Conservation (phyloP, 2,888 invertebrate genomes). For the Cremastinae sp. region DNA sequence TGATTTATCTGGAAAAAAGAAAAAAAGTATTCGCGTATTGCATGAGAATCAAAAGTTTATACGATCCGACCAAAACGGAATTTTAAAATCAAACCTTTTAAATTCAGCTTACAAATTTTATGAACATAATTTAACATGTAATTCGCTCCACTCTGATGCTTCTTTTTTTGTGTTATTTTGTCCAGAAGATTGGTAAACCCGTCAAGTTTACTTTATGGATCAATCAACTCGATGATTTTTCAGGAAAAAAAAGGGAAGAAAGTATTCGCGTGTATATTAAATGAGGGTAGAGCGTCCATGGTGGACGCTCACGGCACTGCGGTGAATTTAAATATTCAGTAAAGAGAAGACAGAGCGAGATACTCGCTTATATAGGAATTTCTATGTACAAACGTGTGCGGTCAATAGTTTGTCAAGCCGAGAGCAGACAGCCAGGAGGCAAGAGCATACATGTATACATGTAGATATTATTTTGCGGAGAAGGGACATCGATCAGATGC, state of each 20-base stretch:
- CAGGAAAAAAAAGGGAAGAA: conserved; percentile 1
- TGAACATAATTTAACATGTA: too few species aligned
- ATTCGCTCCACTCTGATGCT: too few species aligned
- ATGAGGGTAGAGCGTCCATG: conserved; percentile 20
- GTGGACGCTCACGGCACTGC: conserved; percentile 57
- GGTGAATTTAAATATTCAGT: conserved; percentile 61
- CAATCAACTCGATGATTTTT: conserved; percentile 23
- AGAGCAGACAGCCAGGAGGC: conserved; percentile 48
- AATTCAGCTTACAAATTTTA: too few species aligned
- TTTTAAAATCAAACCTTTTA: too few species aligned
- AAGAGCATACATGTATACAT: conserved; percentile 13
- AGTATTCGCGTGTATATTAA: conserved; percentile 6
- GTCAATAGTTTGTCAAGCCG: conserved; percentile 64
- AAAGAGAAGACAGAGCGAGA: conserved; percentile 47
- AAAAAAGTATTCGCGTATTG: too few species aligned
- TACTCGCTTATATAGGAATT: conserved; percentile 25
- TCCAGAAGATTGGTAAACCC: too few species aligned
- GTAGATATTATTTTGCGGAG: conserved; percentile 50
- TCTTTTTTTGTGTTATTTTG: too few species aligned
- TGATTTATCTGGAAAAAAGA: too few species aligned
- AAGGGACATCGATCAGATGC: conserved; percentile 79
- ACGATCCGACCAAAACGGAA: too few species aligned
- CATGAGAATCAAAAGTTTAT: too few species aligned
- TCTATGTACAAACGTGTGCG: conserved; percentile 14
- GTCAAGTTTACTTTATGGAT: conserved; percentile 23